A percentile compares a stretch with the other conserved stretches of the same genome.
phyloP scores from a whole-genome alignment of 2,888 invertebrate genomes.

The Drosophila silvestris region DNA sequence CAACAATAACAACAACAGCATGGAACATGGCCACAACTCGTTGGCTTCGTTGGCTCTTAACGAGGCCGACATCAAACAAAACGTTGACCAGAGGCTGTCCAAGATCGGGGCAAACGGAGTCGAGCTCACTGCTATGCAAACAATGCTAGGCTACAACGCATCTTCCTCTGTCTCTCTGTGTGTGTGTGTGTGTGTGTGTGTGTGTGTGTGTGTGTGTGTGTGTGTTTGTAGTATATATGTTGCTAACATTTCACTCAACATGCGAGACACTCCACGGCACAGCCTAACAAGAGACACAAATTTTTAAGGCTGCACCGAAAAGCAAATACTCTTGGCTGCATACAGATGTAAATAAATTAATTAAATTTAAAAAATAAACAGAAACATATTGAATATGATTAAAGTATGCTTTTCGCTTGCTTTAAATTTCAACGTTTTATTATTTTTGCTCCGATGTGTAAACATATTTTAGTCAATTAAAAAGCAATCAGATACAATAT shows the following conservation, averaged over 20 bases:
- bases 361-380: neutral
- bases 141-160: constrained; percentile 70
- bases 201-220: constrained; percentile 30
- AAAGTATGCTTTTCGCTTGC: neutral
- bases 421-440: neutral
- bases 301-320: constrained; percentile 6
- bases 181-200: constrained; percentile 12
- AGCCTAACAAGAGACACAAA: constrained; percentile 43
- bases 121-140: constrained; percentile 76
- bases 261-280: constrained; percentile 50
- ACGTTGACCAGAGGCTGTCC: constrained; percentile 68
- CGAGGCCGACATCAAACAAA: constrained; percentile 83
- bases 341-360: rapidly evolving
- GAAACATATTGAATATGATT: neutral
- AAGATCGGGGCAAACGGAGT: constrained; percentile 48
- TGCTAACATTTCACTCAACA: constrained; percentile 80
- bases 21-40: constrained; percentile 73
- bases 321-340: constrained; percentile 26
- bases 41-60: constrained; percentile 83
- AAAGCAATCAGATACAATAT: neutral
- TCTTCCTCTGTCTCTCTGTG: constrained; percentile 2
- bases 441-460: neutral
- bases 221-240: constrained; percentile 20
- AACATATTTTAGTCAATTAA: neutral
- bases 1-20: constrained; percentile 50